Conservation (phyloP, 2,797 vertebrate genomes). For the Ataeniobius toweri region DNA sequence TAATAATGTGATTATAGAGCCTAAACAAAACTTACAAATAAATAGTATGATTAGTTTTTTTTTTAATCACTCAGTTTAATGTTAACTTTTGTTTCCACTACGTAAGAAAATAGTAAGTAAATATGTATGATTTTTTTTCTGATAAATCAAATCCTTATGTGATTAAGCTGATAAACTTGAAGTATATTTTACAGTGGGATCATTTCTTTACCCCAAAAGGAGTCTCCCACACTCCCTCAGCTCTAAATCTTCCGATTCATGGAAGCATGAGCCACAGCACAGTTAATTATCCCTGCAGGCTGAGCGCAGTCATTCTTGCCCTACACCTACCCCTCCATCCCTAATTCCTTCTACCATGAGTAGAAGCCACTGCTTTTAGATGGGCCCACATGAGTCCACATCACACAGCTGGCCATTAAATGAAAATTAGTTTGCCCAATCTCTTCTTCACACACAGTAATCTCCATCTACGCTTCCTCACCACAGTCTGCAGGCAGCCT, state of each 20-base stretch:
- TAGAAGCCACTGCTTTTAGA: constrained; percentile 56
- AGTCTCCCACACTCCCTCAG: constrained; percentile 28
- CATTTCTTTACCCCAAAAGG: constrained; percentile 39
- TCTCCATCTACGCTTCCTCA: constrained; percentile 36
- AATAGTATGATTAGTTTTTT: no score
- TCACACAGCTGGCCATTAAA: constrained; percentile 69
- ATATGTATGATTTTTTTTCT: background rate
- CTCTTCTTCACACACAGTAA: constrained; percentile 56
- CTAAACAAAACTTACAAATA: background rate
- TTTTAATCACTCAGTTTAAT: background rate
- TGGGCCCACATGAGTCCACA: constrained; percentile 45
- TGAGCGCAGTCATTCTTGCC: constrained; percentile 36
- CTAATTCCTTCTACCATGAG: background rate
- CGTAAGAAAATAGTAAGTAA: no score
- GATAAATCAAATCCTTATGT: constrained; percentile 6
- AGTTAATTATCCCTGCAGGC: constrained; percentile 57
- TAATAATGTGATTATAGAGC: background rate
- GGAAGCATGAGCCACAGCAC: constrained; percentile 60
- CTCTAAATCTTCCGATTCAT: constrained; percentile 58
- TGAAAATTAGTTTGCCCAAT: constrained; percentile 60
- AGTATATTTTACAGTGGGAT: constrained; percentile 21
- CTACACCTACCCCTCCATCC: constrained; percentile 8
- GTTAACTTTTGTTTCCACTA: background rate
- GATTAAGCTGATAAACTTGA: constrained; percentile 1
- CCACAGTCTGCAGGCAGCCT: constrained; percentile 51